Conservation (phyloP, 2,888 invertebrate genomes). For the Drosophila demipolita region DNA sequence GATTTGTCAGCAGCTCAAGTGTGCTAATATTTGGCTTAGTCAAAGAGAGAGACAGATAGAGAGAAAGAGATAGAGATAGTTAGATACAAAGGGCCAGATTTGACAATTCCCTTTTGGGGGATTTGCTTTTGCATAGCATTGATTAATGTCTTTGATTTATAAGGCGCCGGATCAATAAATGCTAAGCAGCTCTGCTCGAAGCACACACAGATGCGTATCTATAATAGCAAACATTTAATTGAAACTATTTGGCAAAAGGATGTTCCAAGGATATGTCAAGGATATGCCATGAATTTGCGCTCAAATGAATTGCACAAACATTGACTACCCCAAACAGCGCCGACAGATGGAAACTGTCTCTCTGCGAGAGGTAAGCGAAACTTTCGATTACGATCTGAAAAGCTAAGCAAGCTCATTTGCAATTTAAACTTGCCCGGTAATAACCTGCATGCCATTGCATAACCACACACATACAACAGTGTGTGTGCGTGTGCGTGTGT, state of each 20-base stretch:
- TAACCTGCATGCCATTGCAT: constrained; percentile 38
- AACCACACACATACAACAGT: not conserved
- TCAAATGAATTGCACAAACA: constrained; percentile 59
- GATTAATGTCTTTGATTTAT: constrained; percentile 65
- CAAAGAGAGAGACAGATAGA: constrained; percentile 10
- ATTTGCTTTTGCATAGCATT: constrained; percentile 47
- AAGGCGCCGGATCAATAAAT: constrained; percentile 50
- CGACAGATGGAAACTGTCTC: constrained; percentile 13
- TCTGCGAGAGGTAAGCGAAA: constrained; percentile 22
- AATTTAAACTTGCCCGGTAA: constrained; percentile 51
- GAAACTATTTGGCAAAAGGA: constrained; percentile 36
- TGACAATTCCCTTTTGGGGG: constrained; percentile 37
- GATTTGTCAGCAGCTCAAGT: constrained; percentile 55
- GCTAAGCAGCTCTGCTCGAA: constrained; percentile 19
- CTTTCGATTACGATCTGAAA: constrained; percentile 55
- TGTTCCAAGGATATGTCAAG: constrained; percentile 16
- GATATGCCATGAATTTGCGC: constrained; percentile 19
- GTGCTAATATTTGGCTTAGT: constrained; percentile 60
- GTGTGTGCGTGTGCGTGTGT: too few relatives aligned
- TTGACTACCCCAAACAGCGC: constrained; percentile 14
- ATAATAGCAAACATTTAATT: constrained; percentile 65
- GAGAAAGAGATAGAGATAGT: not conserved
- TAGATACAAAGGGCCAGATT: constrained; percentile 28
- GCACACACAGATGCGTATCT: constrained; percentile 49
- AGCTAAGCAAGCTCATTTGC: constrained; percentile 53